Conservation (phyloP, 2,888 invertebrate species). For the Callyntrura guangdongensis region DNA sequence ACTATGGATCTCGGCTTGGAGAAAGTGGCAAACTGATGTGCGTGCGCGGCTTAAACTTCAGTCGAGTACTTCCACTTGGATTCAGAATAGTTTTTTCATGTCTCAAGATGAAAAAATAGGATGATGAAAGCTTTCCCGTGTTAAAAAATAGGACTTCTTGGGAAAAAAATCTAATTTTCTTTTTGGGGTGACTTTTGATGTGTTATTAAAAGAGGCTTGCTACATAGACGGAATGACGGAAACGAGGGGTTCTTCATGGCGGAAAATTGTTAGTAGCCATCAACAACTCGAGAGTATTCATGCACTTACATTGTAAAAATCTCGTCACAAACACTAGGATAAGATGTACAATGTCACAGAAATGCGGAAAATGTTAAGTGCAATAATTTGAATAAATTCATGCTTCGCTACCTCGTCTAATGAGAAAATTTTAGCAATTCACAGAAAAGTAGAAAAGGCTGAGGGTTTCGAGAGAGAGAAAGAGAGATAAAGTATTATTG, state of each 20-base stretch:
- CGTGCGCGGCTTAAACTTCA: not conserved
- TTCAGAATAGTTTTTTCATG: not conserved
- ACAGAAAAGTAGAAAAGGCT: not conserved
- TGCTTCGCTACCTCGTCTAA: slow-evolving; percentile 40
- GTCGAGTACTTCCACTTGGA: not conserved
- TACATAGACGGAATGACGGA: not conserved
- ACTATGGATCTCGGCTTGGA: not conserved
- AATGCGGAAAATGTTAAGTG: not conserved
- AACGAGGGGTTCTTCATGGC: not conserved
- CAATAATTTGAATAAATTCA: slow-evolving; percentile 13
- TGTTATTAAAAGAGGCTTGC: slow-evolving; percentile 29
- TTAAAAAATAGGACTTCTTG: slow-evolving; percentile 53
- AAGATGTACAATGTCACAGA: not conserved
- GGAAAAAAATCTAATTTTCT: slow-evolving; percentile 74
- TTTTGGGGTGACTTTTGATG: slow-evolving; percentile 50
- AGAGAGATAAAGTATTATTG: not conserved
- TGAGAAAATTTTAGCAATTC: slow-evolving; percentile 20
- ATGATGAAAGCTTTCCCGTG: slow-evolving; percentile 71
- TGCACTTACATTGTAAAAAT: not conserved
- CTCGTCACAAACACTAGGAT: not conserved
- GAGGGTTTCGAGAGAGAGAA: not conserved
- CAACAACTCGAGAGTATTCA: not conserved
- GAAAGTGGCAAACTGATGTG: slow-evolving; percentile 2
- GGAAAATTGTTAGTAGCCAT: slow-evolving; percentile 9
- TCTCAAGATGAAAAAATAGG: slow-evolving; percentile 8